Evolutionary conservation across 1,140 invertebrate genomes (phyloP).

Genomic region (Rhizoglyphus robini): DNA sequence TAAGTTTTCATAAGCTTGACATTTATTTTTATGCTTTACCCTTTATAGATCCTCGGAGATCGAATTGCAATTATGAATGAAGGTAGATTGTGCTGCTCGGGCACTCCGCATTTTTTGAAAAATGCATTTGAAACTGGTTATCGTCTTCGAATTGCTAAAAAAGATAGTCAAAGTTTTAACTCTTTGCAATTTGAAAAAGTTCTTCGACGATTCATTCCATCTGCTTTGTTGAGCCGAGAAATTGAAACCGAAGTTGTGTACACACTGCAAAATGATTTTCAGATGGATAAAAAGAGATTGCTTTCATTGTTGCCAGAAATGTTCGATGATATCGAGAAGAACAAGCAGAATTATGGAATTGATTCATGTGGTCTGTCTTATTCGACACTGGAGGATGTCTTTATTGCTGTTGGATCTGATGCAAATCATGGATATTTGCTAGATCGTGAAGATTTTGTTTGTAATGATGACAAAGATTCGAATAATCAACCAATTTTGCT

Average conservation of each 20-base stretch:
- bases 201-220: constrained; percentile 6
- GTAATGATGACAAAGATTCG: not conserved
- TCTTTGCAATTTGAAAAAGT: not conserved
- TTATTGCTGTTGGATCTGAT: constrained; percentile 44
- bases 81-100: constrained; percentile 39
- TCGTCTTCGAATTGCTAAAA: constrained; percentile 25
- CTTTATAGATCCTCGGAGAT: constrained; percentile 37
- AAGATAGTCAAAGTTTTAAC: constrained; percentile 19
- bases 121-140: constrained; percentile 33
- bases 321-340: constrained; percentile 48
- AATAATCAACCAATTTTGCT: too few species aligned
- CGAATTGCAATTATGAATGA: constrained; percentile 43
- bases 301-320: constrained; percentile 39
- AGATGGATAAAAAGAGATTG: constrained; percentile 28
- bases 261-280: too few species aligned
- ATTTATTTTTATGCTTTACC: not conserved
- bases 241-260: constrained; percentile 41
- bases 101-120: constrained; percentile 42
- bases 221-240: constrained; percentile 18
- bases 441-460: not conserved
- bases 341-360: constrained; percentile 47
- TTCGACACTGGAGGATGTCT: constrained; percentile 73
- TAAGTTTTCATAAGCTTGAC: not conserved
- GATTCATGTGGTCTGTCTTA: constrained; percentile 59
- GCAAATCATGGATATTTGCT: not conserved